Percentiles rank a stretch among this genome's conserved stretches.
These are phyloP conservation scores for Onthophagus sagittarius DNA, from an alignment of 2,888 invertebrate genomes.

Conservation along the genomic window DNA sequence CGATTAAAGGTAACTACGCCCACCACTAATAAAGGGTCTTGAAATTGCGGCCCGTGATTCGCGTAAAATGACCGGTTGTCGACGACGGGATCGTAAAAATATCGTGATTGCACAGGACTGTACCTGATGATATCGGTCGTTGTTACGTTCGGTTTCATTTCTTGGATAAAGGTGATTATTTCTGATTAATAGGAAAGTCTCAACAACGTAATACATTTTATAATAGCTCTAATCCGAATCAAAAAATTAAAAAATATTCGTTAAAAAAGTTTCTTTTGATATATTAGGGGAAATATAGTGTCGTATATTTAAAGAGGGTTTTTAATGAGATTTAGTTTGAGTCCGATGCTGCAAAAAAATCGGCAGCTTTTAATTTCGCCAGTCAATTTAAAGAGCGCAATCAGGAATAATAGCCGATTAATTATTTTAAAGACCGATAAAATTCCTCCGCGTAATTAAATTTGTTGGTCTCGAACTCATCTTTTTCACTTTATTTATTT, in stretches of 20 bases:
- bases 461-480: neutral
- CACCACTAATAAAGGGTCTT: constrained; percentile 6
- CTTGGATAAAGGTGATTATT: neutral
- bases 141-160: neutral
- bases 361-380: neutral
- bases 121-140: neutral
- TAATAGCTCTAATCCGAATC: neutral
- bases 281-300: too few species aligned
- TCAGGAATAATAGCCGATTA: constrained; percentile 20
- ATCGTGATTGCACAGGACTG: neutral
- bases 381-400: constrained; percentile 9
- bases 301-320: too few species aligned
- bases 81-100: neutral
- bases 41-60: neutral
- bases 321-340: neutral
- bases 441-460: constrained; percentile 14
- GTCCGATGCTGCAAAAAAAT: neutral
- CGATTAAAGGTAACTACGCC: constrained; percentile 2
- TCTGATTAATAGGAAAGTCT: neutral
- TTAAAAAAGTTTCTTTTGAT: too few species aligned
- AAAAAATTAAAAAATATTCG: too few species aligned
- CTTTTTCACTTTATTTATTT: constrained; percentile 10
- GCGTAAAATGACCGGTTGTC: neutral
- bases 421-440: constrained; percentile 20
- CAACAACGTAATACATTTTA: neutral